Evolutionary conservation across 2,888 invertebrate genomes (phyloP).

Genomic region (Hermodice carunculata): DNA sequence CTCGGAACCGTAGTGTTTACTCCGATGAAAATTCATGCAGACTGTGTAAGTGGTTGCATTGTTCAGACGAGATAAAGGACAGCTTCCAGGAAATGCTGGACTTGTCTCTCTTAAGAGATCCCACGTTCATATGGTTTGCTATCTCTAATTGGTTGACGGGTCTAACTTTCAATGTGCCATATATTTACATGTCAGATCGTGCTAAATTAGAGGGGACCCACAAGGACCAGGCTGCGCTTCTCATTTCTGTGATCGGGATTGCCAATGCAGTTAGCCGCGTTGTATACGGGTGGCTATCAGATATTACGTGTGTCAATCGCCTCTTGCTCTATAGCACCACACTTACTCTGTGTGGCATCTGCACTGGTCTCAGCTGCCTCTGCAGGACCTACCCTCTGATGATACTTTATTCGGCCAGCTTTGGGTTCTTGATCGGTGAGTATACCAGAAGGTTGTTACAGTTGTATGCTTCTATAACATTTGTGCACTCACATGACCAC

Average conservation of each 20-base stretch:
- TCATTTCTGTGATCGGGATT: conserved; percentile 91
- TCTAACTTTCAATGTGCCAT: conserved; percentile 94
- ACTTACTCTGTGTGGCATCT: conserved; percentile 88
- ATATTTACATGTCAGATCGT: conserved; percentile 84
- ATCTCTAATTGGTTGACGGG: conserved; percentile 93
- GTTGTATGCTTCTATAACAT: no score
- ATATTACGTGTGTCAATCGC: conserved; percentile 83
- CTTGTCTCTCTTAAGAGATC: conserved; percentile 84
- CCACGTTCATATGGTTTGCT: conserved; percentile 88
- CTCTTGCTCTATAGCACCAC: conserved; percentile 90
- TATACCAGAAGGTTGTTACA: no score
- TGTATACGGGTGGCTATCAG: conserved; percentile 70
- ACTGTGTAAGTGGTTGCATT: no score
- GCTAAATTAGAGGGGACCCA: conserved; percentile 71
- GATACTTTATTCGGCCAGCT: conserved; percentile 78
- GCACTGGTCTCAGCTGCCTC: conserved; percentile 84
- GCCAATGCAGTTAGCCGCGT: conserved; percentile 94
- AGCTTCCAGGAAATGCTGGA: conserved; percentile 80
- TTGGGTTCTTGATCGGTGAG: conserved; percentile 67
- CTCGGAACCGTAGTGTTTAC: no score
- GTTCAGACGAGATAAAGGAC: conserved; percentile 45
- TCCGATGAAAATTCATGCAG: no score
- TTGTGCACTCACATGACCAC: no score
- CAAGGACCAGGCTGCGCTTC: conserved; percentile 74
- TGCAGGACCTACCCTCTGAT: conserved; percentile 82